Conservation (phyloP, 2,113 vertebrate species). For the Lepisosteus osseus region DNA sequence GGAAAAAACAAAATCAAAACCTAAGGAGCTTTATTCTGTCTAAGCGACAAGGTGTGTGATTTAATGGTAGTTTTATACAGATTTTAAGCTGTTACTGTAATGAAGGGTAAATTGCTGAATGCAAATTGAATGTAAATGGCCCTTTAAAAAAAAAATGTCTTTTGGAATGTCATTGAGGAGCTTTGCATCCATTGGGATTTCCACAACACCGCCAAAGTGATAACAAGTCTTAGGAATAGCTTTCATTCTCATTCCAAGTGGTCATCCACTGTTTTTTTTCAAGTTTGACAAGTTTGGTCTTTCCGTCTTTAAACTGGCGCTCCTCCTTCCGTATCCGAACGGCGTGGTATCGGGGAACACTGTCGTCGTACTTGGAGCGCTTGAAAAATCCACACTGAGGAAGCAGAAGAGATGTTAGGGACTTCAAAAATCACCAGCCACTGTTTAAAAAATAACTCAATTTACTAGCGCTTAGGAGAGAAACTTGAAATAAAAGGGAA, state of each 20-base stretch:
- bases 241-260: conserved; percentile 87
- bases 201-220: conserved; percentile 1
- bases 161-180: background rate
- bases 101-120: no score
- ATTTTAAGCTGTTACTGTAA: no score
- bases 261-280: conserved; percentile 93
- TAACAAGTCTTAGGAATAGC: conserved; percentile 72
- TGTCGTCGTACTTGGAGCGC: conserved; percentile 86
- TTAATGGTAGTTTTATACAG: no score
- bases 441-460: no score
- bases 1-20: conserved; percentile 4
- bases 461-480: no score
- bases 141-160: conserved; percentile 13
- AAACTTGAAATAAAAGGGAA: no score
- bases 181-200: background rate
- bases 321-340: conserved; percentile 89
- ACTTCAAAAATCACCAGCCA: background rate
- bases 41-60: no score
- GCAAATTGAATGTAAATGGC: background rate
- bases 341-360: conserved; percentile 86
- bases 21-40: background rate
- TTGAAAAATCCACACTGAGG: conserved; percentile 94
- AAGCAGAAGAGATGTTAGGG: conserved; percentile 16
- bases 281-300: conserved; percentile 59
- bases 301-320: conserved; percentile 70